Conservation (phyloP, 2,113 vertebrate species). For the Ondatra zibethicus region DNA sequence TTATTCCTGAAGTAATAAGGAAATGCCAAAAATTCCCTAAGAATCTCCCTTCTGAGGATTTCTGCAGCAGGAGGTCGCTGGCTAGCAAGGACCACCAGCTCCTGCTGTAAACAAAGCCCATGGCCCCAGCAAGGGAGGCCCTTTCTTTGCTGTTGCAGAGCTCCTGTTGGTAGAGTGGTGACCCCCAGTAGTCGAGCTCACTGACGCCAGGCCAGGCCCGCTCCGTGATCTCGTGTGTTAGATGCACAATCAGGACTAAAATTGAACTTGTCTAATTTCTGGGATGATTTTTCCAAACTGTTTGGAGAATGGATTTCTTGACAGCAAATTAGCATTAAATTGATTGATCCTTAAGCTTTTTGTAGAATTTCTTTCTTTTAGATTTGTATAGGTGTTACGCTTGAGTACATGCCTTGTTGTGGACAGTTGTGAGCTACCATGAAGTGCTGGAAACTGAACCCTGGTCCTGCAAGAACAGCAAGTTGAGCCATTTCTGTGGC, state of each 20-base stretch:
- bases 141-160: background rate
- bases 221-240: background rate
- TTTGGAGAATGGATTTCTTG: slow-evolving; percentile 31
- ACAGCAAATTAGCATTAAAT: background rate
- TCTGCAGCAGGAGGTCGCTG: background rate
- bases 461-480: background rate
- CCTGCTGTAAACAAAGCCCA: background rate
- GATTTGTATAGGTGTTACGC: background rate
- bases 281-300: background rate
- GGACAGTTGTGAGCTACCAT: background rate
- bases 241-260: background rate
- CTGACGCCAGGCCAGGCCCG: background rate
- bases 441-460: background rate
- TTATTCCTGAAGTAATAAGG: background rate
- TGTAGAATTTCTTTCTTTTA: too few relatives aligned
- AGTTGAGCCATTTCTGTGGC: background rate
- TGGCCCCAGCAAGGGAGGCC: background rate
- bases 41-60: background rate
- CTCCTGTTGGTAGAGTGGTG: background rate
- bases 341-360: background rate
- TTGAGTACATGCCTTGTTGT: background rate
- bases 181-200: background rate
- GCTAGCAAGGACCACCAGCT: background rate
- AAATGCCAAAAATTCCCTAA: slow-evolving; percentile 1
- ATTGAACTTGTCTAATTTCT: background rate